Base-by-base conservation (phyloP, 2,113 vertebrate genomes). In the Seriola dumerili region DNA sequence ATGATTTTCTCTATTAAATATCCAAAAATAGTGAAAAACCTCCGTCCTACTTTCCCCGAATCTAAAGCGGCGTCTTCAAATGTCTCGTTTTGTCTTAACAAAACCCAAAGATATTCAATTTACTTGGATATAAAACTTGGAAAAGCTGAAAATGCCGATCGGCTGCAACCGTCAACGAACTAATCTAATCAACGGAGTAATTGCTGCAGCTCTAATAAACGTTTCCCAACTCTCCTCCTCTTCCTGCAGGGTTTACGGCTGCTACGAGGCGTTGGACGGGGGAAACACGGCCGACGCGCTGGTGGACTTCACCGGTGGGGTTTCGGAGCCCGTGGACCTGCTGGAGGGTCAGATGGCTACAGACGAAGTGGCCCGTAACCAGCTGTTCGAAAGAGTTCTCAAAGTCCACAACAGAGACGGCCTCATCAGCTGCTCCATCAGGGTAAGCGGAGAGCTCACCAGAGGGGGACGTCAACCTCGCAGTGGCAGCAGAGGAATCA, bases 371-470 rank as follows among this genome's bases (percentile, higher is more conserved):
- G 97, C 96, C 21, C 91, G 97, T 1, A 98, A 95, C 86, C 96
- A 97, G 67, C 96, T 99, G 80, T 99, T 99, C 2, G 98, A 99
- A 84, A 93, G 97, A 0, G 95, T 99, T 2, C 85, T 99, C 57
- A 99, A 99, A 88, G 97, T 99, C 25, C 97, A 99, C 89, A 97
- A 95, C 94, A 95, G 98, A 10, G 98, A 97, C 4, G 98, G 98
- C 0, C 97, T 99, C 66, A 98, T 99, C 95, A 99, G 98, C 85
- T 97, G 97, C 91, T 99, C 98, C 90, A 99, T 99, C 93, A 96
- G 97, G 95, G 98, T 99, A 71, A 94, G 95, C 11, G 0, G 0
- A n/a, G 59, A 58, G 17, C 32, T 38, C 34, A 42, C 40, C 40
- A 42, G 40, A 42, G 40, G 40, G 29, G 29, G 29, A 2, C 25